These are phyloP conservation scores for Prionace glauca DNA, from an alignment of 2,797 vertebrate species.

Conservation along the genomic window DNA sequence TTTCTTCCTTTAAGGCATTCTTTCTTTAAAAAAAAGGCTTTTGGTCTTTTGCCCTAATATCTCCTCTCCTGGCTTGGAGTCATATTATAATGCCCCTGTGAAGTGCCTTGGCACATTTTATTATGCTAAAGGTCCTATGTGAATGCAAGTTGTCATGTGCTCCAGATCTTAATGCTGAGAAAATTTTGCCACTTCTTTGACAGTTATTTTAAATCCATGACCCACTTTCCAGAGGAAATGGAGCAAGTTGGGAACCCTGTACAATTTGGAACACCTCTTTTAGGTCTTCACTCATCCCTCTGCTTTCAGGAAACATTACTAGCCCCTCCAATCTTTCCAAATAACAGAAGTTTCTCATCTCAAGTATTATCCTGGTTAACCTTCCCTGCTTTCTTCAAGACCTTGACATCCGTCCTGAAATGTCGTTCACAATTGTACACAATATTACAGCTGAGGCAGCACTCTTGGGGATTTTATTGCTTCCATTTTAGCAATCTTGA, in stretches of 20 bases:
- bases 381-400: not conserved
- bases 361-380: not conserved
- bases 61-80: not conserved
- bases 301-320: not conserved
- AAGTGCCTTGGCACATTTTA: not conserved
- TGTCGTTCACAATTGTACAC: not conserved
- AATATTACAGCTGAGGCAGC: not conserved
- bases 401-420: not conserved
- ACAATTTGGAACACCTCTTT: not conserved
- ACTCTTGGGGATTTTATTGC: not conserved
- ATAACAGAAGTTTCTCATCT: not conserved
- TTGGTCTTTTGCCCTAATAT: not conserved
- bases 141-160: not conserved
- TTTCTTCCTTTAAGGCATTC: not conserved
- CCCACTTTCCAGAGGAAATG: not conserved
- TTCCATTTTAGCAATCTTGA: not conserved
- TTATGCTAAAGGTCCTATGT: too few relatives aligned
- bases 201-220: constrained; percentile 2
- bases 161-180: not conserved
- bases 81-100: not conserved
- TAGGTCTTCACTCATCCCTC: not conserved
- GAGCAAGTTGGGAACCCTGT: not conserved
- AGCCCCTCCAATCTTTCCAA: not conserved
- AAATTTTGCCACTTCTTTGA: not conserved
- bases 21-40: not conserved